Evolutionary conservation across 2,888 invertebrate genomes (phyloP), one percentile per base, ranked within the genome.

Genomic region (Caenorhabditis zanzibari): DNA sequence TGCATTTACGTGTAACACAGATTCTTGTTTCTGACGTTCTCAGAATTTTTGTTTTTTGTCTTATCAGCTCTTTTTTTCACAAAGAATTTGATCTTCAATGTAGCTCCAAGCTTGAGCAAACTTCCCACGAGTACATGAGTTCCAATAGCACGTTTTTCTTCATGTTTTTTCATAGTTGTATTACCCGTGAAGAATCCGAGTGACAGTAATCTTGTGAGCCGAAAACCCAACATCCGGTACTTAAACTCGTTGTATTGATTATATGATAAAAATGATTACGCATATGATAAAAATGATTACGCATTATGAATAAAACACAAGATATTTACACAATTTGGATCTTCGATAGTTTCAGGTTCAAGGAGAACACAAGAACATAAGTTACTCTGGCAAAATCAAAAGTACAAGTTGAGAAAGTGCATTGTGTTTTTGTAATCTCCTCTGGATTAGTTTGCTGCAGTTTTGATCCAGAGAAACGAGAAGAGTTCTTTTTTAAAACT

Each of bases 121-220:
- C 41, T 10, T 54, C 74, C 28, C 74, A 74, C 74, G 74, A 54
- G 74, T 73, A 73, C 61, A 22, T 73, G 73, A 52, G 63, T 49
- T 74, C 63, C 56, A 14, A 38, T 72, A 6, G 41, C 16, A 47
- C 52, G 59, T 32, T 47, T 61, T 19, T 38, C 32, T 52, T 26
- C 10, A 9, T 24, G n/a, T 54, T 24, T n/a, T 38, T 52, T 41
- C 28, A 14, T 35, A 59, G 28, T 49, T 72, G 6, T 72, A 58
- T 58, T 58, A 35, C 35, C 72, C 61, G 72, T 59, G 49, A 22
- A 14, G 32, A 35, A 26, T 26, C 66, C 49, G 74, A 74, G 74
- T 74, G 74, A 74, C 41, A 41, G 59, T 26, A 24, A 22, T 59
- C 35, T 73, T 63, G 10, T 41, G 47, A 38, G 19, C 64, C 16